phyloP scores from a whole-genome alignment of 2,113 vertebrate genomes.

The Vidua macroura region DNA sequence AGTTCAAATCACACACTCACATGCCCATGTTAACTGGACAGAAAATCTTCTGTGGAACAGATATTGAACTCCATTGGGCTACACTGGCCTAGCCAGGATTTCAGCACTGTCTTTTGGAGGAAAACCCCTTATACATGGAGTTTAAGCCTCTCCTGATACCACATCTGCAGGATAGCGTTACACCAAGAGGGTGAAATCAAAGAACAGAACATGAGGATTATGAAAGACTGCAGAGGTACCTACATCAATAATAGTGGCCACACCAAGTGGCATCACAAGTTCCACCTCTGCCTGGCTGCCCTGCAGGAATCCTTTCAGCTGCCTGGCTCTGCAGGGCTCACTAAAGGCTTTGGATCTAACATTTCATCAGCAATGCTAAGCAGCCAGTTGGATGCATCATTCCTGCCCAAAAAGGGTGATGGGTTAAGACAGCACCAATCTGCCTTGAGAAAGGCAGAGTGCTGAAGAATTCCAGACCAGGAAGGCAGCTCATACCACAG shows the following conservation, averaged over 20 bases:
- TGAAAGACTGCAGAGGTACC: neutral
- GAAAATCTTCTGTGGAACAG: neutral
- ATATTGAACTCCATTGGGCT: neutral
- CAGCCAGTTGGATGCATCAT: neutral
- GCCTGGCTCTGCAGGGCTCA: neutral
- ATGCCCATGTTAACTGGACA: neutral
- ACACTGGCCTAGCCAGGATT: neutral
- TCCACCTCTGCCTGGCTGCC: neutral
- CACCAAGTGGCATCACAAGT: neutral
- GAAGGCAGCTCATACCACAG: neutral
- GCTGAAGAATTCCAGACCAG: slow-evolving; percentile 32
- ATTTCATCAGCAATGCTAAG: neutral
- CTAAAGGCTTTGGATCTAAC: neutral
- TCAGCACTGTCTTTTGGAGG: neutral
- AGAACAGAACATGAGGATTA: neutral
- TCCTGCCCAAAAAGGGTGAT: neutral
- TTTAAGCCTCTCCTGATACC: neutral
- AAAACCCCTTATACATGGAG: neutral
- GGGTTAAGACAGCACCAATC: neutral
- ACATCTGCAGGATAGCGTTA: neutral
- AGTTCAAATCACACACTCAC: neutral
- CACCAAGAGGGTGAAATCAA: neutral
- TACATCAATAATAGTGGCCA: neutral
- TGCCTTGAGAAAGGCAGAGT: neutral
- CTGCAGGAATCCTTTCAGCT: neutral